Evolutionary conservation across 2,888 invertebrate species (phyloP).

Genomic region (Antheraea assamensis): DNA sequence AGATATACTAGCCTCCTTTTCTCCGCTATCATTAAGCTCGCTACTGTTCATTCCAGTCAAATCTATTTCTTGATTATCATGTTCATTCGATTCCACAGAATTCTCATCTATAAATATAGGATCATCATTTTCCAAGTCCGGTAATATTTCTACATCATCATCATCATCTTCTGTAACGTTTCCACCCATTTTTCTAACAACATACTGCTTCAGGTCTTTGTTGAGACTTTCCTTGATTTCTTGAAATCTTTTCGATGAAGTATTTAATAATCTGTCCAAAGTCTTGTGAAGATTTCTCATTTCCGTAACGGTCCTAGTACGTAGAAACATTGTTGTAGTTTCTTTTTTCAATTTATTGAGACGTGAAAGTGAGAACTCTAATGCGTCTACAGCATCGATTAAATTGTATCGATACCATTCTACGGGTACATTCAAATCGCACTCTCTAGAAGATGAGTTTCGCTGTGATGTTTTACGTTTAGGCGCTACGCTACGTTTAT

Average conservation of each 20-base stretch:
- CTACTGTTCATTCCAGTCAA: conserved; percentile 66
- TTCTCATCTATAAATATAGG: conserved; percentile 80
- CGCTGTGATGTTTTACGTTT: conserved; percentile 34
- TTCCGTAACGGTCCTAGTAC: conserved; percentile 72
- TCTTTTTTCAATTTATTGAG: conserved; percentile 78
- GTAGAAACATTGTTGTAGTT: conserved; percentile 66
- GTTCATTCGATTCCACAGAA: conserved; percentile 65
- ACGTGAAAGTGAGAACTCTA: conserved; percentile 79
- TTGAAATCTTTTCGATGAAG: conserved; percentile 77
- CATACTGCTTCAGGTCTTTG: conserved; percentile 78
- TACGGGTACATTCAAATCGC: conserved; percentile 67
- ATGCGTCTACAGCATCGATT: conserved; percentile 79
- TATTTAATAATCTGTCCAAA: conserved; percentile 79
- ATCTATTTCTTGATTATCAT: conserved; percentile 64
- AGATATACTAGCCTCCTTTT: conserved; percentile 39
- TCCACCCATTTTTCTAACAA: conserved; percentile 57
- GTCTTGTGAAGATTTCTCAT: conserved; percentile 79
- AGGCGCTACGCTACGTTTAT: conserved; percentile 28
- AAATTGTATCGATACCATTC: conserved; percentile 84
- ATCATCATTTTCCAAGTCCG: conserved; percentile 65
- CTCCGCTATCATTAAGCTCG: conserved; percentile 76
- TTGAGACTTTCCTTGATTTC: conserved; percentile 81
- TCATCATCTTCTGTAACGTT: conserved; percentile 55
- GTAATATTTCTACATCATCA: conserved; percentile 70
- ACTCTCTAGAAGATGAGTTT: conserved; percentile 42